phyloP scores from a whole-genome alignment of 1,140 invertebrate species.

The Agrypnia vestita region DNA sequence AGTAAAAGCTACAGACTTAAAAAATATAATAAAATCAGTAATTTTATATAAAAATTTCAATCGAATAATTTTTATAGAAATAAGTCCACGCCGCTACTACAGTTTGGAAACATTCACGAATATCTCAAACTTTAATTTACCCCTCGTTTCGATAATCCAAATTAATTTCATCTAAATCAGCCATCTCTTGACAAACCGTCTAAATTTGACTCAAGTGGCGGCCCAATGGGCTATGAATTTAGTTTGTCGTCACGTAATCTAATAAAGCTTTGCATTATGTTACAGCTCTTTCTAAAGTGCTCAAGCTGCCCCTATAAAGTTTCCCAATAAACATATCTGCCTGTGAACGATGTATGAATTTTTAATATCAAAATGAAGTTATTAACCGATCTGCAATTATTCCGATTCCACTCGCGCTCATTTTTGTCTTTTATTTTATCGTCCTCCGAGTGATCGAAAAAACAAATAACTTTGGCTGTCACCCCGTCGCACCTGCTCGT shows the following conservation, averaged over 20 bases:
- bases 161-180: conserved; percentile 11
- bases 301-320: conserved; percentile 19
- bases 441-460: too few relatives aligned
- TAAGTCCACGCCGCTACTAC: too few relatives aligned
- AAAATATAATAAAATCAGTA: too few relatives aligned
- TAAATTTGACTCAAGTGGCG: conserved; percentile 12
- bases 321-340: conserved; percentile 33
- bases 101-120: too few relatives aligned
- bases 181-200: conserved; percentile 23
- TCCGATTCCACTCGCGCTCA: too few relatives aligned
- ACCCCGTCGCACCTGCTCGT: too few relatives aligned
- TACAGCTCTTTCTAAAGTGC: conserved; percentile 22
- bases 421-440: too few relatives aligned
- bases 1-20: too few relatives aligned
- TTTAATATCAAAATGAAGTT: conserved; percentile 8
- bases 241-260: conserved; percentile 47
- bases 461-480: too few relatives aligned
- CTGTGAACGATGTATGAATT: conserved; percentile 36
- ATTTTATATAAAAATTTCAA: too few relatives aligned
- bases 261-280: conserved; percentile 37
- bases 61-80: too few relatives aligned
- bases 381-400: too few relatives aligned
- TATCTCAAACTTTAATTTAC: conserved; percentile 4
- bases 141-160: conserved; percentile 2
- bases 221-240: conserved; percentile 36